phyloP scores from a whole-genome alignment of 2,888 invertebrate genomes.

The Meganola albula region DNA sequence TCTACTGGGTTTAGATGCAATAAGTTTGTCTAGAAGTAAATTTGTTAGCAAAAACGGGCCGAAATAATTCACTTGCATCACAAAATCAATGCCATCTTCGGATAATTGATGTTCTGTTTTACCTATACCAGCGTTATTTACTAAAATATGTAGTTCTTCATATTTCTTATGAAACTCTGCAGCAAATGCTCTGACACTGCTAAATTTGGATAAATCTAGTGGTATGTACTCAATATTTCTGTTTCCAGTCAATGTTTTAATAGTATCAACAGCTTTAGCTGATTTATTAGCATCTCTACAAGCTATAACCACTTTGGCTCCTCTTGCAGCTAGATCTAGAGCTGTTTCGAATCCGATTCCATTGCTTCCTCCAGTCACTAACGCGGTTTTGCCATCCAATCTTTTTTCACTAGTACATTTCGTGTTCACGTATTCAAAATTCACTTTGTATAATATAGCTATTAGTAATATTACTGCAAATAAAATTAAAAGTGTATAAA shows the following conservation, averaged over 20 bases:
- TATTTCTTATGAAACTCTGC: slow-evolving; percentile 72
- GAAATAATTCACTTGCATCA: slow-evolving; percentile 83
- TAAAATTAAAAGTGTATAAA: no score
- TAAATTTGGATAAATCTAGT: slow-evolving; percentile 70
- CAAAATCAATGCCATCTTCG: slow-evolving; percentile 79
- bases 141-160: slow-evolving; percentile 76
- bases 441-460: slow-evolving; percentile 7
- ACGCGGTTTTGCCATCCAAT: slow-evolving; percentile 77
- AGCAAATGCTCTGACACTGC: slow-evolving; percentile 78
- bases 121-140: slow-evolving; percentile 80
- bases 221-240: slow-evolving; percentile 79
- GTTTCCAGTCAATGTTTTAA: slow-evolving; percentile 83
- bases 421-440: slow-evolving; percentile 23
- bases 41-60: slow-evolving; percentile 85
- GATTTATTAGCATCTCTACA: slow-evolving; percentile 85
- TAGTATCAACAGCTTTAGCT: slow-evolving; percentile 81
- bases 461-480: background rate
- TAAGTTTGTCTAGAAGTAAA: slow-evolving; percentile 72
- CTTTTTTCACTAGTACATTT: slow-evolving; percentile 46
- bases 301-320: slow-evolving; percentile 84
- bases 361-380: slow-evolving; percentile 89
- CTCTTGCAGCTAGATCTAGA: slow-evolving; percentile 81
- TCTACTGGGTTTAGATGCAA: slow-evolving; percentile 54
- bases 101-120: slow-evolving; percentile 52
- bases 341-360: slow-evolving; percentile 90